Evolutionary conservation across 2,797 vertebrate species (phyloP).

Genomic region (Danio kyathit): DNA sequence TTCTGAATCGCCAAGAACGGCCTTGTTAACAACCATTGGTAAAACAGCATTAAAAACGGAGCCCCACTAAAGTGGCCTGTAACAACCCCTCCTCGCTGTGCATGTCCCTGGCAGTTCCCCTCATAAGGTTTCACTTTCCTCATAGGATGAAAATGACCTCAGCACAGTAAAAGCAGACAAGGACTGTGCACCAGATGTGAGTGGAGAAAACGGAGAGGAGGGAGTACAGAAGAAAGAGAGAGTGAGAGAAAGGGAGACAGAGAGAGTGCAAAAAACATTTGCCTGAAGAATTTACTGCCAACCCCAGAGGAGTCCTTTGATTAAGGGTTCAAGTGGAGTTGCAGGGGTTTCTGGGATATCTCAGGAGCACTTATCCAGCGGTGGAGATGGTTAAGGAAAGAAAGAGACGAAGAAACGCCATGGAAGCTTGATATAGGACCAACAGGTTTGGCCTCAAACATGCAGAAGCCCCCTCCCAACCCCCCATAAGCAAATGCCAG

Average conservation of each 20-base stretch:
- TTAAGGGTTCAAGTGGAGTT: slow-evolving; percentile 80
- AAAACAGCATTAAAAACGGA: slow-evolving; percentile 22
- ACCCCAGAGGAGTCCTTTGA: slow-evolving; percentile 78
- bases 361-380: slow-evolving; percentile 66
- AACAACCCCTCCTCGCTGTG: slow-evolving; percentile 19
- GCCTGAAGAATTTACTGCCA: slow-evolving; percentile 82
- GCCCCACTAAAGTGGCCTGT: slow-evolving; percentile 8
- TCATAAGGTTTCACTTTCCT: slow-evolving; percentile 83
- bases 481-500: slow-evolving; percentile 57
- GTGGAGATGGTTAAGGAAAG: slow-evolving; percentile 43
- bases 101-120: slow-evolving; percentile 51
- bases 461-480: slow-evolving; percentile 39
- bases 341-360: slow-evolving; percentile 78
- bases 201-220: slow-evolving; percentile 52
- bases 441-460: slow-evolving; percentile 40
- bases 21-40: slow-evolving; percentile 33
- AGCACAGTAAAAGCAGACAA: slow-evolving; percentile 83
- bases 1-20: background rate
- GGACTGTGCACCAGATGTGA: slow-evolving; percentile 85
- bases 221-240: slow-evolving; percentile 42
- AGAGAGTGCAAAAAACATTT: slow-evolving; percentile 74
- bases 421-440: slow-evolving; percentile 20
- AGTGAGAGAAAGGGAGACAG: slow-evolving; percentile 54
- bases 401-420: slow-evolving; percentile 17
- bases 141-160: slow-evolving; percentile 85